These are phyloP conservation scores for Beroe ovata DNA, from an alignment of 37 sponge, comb jelly and placozoan genomes.

Conservation along the genomic window DNA sequence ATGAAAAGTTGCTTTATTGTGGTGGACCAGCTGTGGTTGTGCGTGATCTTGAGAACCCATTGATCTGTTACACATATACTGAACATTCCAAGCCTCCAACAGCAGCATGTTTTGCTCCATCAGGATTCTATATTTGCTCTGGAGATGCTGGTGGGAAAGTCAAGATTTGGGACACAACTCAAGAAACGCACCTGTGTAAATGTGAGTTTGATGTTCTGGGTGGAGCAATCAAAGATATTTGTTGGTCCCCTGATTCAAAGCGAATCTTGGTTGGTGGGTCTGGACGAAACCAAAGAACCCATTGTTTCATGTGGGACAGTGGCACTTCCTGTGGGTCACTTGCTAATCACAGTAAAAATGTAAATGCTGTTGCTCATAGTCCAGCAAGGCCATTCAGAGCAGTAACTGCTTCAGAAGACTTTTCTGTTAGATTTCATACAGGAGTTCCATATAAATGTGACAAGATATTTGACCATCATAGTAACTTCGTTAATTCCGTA, in stretches of 20 bases:
- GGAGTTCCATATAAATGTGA: conserved; percentile 95
- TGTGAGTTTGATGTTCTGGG: conserved; percentile 84
- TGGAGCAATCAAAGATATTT: conserved; percentile 91
- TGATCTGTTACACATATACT: conserved; percentile 81
- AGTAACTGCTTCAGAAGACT: conserved; percentile 91
- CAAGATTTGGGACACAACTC: conserved; percentile 98
- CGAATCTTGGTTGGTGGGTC: conserved; percentile 90
- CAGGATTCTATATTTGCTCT: conserved; percentile 95
- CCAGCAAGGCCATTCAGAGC: conserved; percentile 85
- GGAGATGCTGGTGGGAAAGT: conserved; percentile 91
- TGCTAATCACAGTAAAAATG: conserved; percentile 78
- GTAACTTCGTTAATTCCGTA: conserved; percentile 81
- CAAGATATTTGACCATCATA: conserved; percentile 73
- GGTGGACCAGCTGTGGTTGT: conserved; percentile 87
- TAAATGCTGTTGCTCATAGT: conserved; percentile 83
- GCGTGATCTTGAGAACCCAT: conserved; percentile 88
- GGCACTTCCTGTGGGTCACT: conserved; percentile 88
- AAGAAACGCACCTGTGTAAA: conserved; percentile 90
- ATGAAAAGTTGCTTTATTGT: conserved; percentile 89
- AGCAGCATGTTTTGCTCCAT: conserved; percentile 92
- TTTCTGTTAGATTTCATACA: conserved; percentile 71
- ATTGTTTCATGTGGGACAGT: conserved; percentile 95
- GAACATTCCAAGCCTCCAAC: conserved; percentile 85
- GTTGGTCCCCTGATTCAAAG: conserved; percentile 95
- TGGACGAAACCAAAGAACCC: conserved; percentile 86